Conservation (phyloP, 2,113 vertebrate species). For the Cyprinodon variegatus region DNA sequence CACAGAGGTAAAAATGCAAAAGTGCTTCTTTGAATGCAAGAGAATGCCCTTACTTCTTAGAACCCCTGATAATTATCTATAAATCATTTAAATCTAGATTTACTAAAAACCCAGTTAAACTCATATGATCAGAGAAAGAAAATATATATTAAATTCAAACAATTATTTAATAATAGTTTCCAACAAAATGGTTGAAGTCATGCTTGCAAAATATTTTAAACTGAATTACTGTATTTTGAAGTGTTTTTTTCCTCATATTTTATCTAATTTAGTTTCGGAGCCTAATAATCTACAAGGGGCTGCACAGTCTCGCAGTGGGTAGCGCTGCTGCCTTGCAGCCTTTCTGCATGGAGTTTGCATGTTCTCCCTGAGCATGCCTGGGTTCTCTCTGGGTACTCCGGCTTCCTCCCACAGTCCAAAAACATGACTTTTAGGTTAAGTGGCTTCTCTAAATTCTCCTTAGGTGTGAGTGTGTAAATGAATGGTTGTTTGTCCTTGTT, state of each 20-base stretch:
- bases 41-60: neutral
- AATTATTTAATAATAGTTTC: neutral
- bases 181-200: neutral
- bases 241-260: neutral
- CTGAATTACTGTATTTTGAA: neutral
- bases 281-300: neutral
- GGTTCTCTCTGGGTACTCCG: too few species aligned
- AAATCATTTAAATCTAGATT: neutral
- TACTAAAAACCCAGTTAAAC: too few species aligned
- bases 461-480: too few species aligned
- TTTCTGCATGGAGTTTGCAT: too few species aligned
- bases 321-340: too few species aligned
- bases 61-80: neutral
- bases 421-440: too few species aligned
- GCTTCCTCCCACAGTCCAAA: too few species aligned
- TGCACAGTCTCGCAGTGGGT: too few species aligned
- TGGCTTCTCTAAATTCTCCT: too few species aligned
- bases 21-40: neutral
- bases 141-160: neutral
- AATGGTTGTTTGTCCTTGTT: too few species aligned
- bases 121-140: neutral
- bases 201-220: neutral
- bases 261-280: neutral
- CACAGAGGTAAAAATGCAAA: neutral
- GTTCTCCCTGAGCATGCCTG: too few species aligned